A percentile compares a stretch with the other conserved stretches of the same genome.
Evolutionary conservation across 2,888 invertebrate species (phyloP).

Genomic region (Ectropis crepuscularia): DNA sequence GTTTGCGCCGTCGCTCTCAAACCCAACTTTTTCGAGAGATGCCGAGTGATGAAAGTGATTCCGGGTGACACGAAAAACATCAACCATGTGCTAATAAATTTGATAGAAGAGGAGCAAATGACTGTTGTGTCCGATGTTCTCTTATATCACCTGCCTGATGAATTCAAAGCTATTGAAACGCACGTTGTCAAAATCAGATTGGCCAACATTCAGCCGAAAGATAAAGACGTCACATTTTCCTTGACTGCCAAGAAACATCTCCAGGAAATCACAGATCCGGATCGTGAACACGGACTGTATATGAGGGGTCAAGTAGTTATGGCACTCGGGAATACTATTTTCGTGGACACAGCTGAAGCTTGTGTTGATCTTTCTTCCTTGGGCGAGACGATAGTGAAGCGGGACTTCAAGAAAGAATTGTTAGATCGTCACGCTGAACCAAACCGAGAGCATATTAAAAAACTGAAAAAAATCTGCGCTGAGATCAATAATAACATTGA

Average conservation of each 20-base stretch:
- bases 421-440: slow-evolving; percentile 65
- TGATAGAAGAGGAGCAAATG: slow-evolving; percentile 85
- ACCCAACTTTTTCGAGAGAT: slow-evolving; percentile 80
- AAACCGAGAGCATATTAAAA: slow-evolving; percentile 78
- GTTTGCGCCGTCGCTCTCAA: slow-evolving; percentile 82
- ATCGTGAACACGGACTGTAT: slow-evolving; percentile 58
- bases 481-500: slow-evolving; percentile 32
- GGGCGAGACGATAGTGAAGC: slow-evolving; percentile 79
- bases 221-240: slow-evolving; percentile 72
- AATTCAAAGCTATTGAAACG: slow-evolving; percentile 75
- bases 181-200: slow-evolving; percentile 69
- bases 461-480: slow-evolving; percentile 77
- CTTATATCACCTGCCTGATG: slow-evolving; percentile 79
- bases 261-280: slow-evolving; percentile 57
- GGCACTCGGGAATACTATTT: slow-evolving; percentile 86
- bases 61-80: slow-evolving; percentile 61
- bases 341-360: slow-evolving; percentile 86
- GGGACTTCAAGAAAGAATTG: slow-evolving; percentile 82
- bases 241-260: slow-evolving; percentile 60
- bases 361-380: slow-evolving; percentile 79
- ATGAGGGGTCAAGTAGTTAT: slow-evolving; percentile 79
- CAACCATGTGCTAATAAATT: slow-evolving; percentile 74
- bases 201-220: slow-evolving; percentile 68
- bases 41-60: slow-evolving; percentile 80
- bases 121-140: slow-evolving; percentile 67